A percentile compares a stretch with the other conserved stretches of the same genome.
phyloP scores from a whole-genome alignment of 1,140 invertebrate species.

The Eupeodes corollae region DNA sequence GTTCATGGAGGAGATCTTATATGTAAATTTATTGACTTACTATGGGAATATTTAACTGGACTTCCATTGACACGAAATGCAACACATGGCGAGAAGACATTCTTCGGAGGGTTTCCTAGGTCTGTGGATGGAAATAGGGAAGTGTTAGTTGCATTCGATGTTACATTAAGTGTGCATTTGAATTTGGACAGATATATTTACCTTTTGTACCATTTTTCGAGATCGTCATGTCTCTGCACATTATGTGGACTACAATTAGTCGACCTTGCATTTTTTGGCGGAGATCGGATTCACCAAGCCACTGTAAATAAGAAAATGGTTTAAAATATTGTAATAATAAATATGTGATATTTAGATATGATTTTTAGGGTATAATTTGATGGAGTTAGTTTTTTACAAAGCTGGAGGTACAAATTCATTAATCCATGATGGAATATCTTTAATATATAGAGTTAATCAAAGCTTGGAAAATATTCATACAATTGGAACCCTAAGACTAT shows the following conservation, averaged over 20 bases:
- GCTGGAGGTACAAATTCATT: too few species aligned
- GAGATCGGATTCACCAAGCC: conserved; percentile 65
- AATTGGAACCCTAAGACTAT: too few species aligned
- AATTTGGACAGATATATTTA: background rate
- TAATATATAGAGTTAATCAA: too few species aligned
- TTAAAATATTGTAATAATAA: background rate
- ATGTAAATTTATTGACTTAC: conserved; percentile 41
- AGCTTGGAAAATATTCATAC: too few species aligned
- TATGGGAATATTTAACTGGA: conserved; percentile 50
- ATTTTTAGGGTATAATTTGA: too few species aligned
- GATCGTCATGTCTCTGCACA: conserved; percentile 61
- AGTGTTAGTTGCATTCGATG: too few species aligned
- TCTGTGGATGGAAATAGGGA: conserved; percentile 7
- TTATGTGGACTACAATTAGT: conserved; percentile 61
- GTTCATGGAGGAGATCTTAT: background rate
- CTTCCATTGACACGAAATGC: conserved; percentile 73
- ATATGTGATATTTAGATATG: background rate
- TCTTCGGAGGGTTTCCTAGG: conserved; percentile 22
- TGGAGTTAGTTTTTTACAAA: too few species aligned
- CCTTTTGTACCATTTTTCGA: conserved; percentile 34
- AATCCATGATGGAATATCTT: too few species aligned
- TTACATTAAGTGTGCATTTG: too few species aligned
- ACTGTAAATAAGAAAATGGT: conserved; percentile 44
- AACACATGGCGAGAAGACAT: conserved; percentile 67
- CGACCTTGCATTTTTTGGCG: conserved; percentile 62